phyloP scores from a whole-genome alignment of 1,140 invertebrate species.

The Bathynomus jamesi region DNA sequence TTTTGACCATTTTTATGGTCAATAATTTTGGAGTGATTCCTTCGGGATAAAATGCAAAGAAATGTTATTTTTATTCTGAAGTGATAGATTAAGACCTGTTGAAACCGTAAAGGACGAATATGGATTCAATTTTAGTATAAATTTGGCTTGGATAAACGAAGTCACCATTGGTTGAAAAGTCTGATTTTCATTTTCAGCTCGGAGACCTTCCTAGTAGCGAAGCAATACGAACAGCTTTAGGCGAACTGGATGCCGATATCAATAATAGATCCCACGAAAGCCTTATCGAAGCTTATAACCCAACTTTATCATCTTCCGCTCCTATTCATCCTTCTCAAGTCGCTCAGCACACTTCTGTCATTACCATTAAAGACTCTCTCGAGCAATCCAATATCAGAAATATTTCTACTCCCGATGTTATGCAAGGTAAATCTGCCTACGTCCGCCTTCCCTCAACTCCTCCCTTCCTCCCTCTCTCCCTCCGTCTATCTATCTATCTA shows the following conservation, averaged over 20 bases:
- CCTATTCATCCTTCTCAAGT: slow-evolving; percentile 17
- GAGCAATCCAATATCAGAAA: slow-evolving; percentile 2
- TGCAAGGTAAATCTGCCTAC: slow-evolving; percentile 6
- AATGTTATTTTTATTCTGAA: too few species aligned
- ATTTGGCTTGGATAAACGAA: too few species aligned
- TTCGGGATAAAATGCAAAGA: too few species aligned
- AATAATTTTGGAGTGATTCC: too few species aligned
- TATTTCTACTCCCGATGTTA: slow-evolving; percentile 23
- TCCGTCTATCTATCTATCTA: neutral
- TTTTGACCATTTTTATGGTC: too few species aligned
- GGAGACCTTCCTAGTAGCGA: slow-evolving; percentile 26
- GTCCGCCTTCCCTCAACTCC: slow-evolving; percentile 16
- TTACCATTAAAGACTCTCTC: slow-evolving; percentile 8
- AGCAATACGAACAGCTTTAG: slow-evolving; percentile 22
- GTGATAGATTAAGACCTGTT: too few species aligned
- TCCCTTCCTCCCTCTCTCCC: slow-evolving; percentile 14
- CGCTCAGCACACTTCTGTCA: slow-evolving; percentile 11
- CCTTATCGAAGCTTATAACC: neutral
- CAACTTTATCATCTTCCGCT: slow-evolving; percentile 13
- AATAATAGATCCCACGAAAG: neutral
- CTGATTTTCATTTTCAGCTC: slow-evolving; percentile 7
- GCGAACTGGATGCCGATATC: slow-evolving; percentile 14
- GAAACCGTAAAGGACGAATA: too few species aligned
- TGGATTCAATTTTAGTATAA: too few species aligned
- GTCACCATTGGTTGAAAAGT: too few species aligned